Evolutionary conservation across 2,888 invertebrate genomes (phyloP).

Genomic region (Mythimna albipuncta): DNA sequence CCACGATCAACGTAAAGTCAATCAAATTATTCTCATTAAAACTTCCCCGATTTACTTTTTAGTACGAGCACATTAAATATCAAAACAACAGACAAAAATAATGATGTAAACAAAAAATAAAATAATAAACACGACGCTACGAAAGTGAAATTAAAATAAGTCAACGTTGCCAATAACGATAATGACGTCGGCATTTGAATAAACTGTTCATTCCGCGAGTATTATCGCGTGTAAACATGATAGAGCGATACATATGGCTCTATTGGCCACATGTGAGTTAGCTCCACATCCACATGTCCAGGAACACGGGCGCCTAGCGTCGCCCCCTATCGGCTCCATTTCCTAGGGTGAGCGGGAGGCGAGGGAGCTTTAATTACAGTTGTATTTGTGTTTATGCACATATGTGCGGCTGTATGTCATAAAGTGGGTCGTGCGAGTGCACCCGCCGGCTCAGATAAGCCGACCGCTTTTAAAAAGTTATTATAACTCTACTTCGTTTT

Average conservation of each 20-base stretch:
- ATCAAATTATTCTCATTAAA: slow-evolving; percentile 64
- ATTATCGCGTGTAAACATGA: slow-evolving; percentile 58
- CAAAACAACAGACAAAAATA: slow-evolving; percentile 46
- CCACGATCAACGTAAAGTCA: slow-evolving; percentile 35
- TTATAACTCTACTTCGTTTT: slow-evolving; percentile 70
- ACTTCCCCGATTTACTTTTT: slow-evolving; percentile 26
- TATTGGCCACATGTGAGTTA: slow-evolving; percentile 46
- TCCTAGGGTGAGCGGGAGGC: slow-evolving; percentile 61
- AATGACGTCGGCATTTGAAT: slow-evolving; percentile 57
- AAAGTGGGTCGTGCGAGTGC: slow-evolving; percentile 81
- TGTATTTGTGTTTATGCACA: slow-evolving; percentile 73
- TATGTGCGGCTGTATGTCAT: slow-evolving; percentile 70
- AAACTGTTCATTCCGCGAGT: slow-evolving; percentile 61
- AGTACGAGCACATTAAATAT: slow-evolving; percentile 41
- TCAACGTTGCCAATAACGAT: slow-evolving; percentile 52
- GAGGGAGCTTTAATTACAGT: slow-evolving; percentile 74
- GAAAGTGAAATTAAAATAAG: slow-evolving; percentile 64
- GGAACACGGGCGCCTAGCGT: slow-evolving; percentile 52
- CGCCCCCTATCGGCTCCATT: slow-evolving; percentile 62
- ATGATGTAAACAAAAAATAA: slow-evolving; percentile 53
- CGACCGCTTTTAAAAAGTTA: slow-evolving; percentile 74
- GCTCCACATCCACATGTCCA: slow-evolving; percentile 47
- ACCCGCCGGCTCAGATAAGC: slow-evolving; percentile 76
- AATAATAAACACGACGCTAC: slow-evolving; percentile 48
- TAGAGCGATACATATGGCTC: slow-evolving; percentile 44